Conservation (phyloP, 30 jellyfish, hydroid and myxozoan species). For the Nemopilema nomurai region DNA sequence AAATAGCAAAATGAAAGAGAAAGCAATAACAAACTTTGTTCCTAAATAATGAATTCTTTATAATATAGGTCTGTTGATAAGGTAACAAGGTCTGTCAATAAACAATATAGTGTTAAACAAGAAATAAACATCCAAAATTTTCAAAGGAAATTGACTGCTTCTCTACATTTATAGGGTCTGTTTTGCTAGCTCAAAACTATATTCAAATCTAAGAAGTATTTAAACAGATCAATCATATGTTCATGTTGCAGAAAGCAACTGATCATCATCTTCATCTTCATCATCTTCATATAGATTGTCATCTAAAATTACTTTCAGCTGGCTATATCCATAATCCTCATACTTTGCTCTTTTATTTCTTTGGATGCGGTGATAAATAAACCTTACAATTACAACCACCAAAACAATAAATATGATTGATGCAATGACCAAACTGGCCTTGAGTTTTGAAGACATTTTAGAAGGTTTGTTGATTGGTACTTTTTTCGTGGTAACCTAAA, state of each 20-base stretch:
- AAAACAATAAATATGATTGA: slow-evolving; percentile 47
- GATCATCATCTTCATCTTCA: slow-evolving; percentile 73
- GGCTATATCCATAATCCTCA: slow-evolving; percentile 80
- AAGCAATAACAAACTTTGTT: no score
- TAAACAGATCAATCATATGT: neutral
- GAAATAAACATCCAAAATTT: no score
- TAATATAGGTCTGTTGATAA: no score
- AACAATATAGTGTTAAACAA: no score
- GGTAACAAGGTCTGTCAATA: no score
- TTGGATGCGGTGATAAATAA: slow-evolving; percentile 24
- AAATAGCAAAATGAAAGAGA: no score
- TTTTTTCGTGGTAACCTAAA: neutral
- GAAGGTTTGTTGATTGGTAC: neutral
- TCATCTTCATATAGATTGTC: slow-evolving; percentile 52
- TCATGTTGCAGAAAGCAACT: slow-evolving; percentile 58
- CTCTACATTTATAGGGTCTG: no score
- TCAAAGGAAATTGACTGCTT: no score
- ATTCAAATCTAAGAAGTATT: no score
- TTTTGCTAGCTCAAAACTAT: no score
- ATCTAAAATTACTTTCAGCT: slow-evolving; percentile 48
- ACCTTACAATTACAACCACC: slow-evolving; percentile 32
- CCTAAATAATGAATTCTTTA: no score
- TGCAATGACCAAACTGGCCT: slow-evolving; percentile 59
- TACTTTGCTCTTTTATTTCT: slow-evolving; percentile 47
- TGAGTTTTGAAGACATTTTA: slow-evolving; percentile 28